Evolutionary conservation across 1,140 invertebrate species (phyloP).

Genomic region (Pygmarrhopalites habei): DNA sequence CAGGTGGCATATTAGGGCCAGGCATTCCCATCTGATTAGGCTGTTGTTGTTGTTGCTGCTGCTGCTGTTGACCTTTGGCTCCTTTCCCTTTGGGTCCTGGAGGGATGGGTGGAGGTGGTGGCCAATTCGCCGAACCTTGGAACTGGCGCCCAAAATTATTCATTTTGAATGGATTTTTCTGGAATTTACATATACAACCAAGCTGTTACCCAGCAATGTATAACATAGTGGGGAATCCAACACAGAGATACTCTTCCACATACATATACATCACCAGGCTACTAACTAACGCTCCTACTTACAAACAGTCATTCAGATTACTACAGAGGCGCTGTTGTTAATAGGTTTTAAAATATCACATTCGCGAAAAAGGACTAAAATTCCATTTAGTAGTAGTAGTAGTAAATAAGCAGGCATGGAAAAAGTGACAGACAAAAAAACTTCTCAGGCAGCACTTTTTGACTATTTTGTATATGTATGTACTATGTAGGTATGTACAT

Average conservation of each 20-base stretch:
- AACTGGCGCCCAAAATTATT: constrained; percentile 68
- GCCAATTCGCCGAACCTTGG: constrained; percentile 44
- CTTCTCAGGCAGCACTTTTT: too few species aligned
- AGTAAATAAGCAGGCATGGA: too few species aligned
- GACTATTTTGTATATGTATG: too few species aligned
- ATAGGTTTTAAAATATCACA: too few species aligned
- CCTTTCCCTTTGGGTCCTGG: constrained; percentile 37
- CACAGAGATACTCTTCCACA: too few species aligned
- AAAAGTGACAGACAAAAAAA: too few species aligned
- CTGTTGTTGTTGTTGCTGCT: constrained; percentile 15
- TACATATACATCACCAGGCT: too few species aligned
- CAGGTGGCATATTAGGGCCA: constrained; percentile 26
- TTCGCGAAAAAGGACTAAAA: too few species aligned
- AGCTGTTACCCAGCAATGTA: constrained; percentile 26
- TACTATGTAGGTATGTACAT: too few species aligned
- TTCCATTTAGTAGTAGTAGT: too few species aligned
- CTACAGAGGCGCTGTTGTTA: background rate
- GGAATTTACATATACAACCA: constrained; percentile 37
- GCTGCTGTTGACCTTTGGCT: constrained; percentile 26
- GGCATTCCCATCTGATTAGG: constrained; percentile 15
- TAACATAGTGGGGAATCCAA: background rate
- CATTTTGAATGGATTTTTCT: constrained; percentile 83
- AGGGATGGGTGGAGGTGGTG: constrained; percentile 41
- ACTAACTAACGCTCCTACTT: constrained; percentile 12
- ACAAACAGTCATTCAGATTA: constrained; percentile 1